phyloP scores from a whole-genome alignment of 1,140 invertebrate genomes.

The Copidosoma floridanum region DNA sequence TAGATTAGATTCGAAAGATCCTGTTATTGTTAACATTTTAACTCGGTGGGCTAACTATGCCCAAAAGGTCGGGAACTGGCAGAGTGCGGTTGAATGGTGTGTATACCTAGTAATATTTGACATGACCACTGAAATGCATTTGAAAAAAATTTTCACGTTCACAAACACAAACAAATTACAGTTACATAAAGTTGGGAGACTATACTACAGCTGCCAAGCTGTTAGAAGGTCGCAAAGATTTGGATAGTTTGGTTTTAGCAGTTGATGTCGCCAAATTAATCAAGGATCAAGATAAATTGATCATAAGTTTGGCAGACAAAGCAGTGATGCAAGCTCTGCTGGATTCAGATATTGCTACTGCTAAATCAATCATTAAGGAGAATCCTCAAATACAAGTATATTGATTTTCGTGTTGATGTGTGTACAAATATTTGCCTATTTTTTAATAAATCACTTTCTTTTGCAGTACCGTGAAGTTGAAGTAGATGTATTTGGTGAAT shows the following conservation, averaged over 20 bases:
- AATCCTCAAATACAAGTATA: constrained; percentile 36
- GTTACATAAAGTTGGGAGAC: constrained; percentile 39
- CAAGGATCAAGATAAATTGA: constrained; percentile 34
- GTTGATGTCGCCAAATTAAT: constrained; percentile 41
- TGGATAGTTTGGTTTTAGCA: constrained; percentile 37
- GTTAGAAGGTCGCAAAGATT: constrained; percentile 39
- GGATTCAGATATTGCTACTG: constrained; percentile 28
- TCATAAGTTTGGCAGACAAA: constrained; percentile 38
- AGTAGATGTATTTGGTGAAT: constrained; percentile 32
- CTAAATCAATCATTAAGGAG: constrained; percentile 34
- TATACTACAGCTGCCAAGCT: constrained; percentile 40
- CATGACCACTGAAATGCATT: too few species aligned
- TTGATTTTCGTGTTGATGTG: too few species aligned
- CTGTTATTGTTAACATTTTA: constrained; percentile 55
- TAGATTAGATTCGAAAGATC: constrained; percentile 57
- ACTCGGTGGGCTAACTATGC: constrained; percentile 57
- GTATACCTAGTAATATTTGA: constrained; percentile 17
- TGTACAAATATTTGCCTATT: too few species aligned
- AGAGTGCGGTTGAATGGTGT: constrained; percentile 65
- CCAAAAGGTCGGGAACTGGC: constrained; percentile 54
- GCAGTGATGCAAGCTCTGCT: constrained; percentile 38
- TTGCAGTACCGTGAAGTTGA: constrained; percentile 35
- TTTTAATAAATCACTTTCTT: constrained; percentile 1
- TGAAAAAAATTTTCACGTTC: background rate
- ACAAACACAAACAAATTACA: constrained; percentile 13